Evolutionary conservation across 2,113 vertebrate genomes (phyloP).

Genomic region (Opisthocomus hoazin): DNA sequence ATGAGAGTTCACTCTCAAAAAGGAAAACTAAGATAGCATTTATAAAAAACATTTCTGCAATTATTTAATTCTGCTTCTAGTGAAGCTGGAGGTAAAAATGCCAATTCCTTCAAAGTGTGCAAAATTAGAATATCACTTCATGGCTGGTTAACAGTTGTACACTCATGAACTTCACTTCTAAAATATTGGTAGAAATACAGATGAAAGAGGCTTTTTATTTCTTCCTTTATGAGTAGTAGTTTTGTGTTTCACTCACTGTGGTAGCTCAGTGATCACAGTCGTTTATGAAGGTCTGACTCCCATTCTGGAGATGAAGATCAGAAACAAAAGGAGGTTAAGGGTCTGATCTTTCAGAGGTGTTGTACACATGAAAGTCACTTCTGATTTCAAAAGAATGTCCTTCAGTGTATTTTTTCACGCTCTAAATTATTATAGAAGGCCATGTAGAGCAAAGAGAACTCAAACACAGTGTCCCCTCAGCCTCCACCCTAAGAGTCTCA

Average conservation of each 20-base stretch:
- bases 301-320: neutral
- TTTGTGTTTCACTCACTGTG: neutral
- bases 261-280: neutral
- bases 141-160: neutral
- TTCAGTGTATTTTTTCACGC: neutral
- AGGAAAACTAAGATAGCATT: neutral
- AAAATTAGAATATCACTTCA: neutral
- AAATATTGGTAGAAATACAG: neutral
- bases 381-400: neutral
- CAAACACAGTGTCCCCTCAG: neutral
- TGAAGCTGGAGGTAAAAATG: neutral
- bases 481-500: neutral
- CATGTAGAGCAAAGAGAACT: neutral
- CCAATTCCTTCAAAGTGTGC: neutral
- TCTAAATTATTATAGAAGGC: neutral
- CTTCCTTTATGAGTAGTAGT: neutral
- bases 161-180: neutral
- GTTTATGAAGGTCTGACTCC: neutral
- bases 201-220: neutral
- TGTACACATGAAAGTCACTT: neutral
- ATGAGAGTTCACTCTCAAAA: neutral
- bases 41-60: neutral
- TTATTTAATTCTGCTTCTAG: neutral
- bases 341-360: neutral
- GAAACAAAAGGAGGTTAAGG: neutral